A percentile compares a stretch with the other conserved stretches of the same genome.
phyloP scores from a whole-genome alignment of 1,140 invertebrate genomes.

The Amyelois transitella region DNA sequence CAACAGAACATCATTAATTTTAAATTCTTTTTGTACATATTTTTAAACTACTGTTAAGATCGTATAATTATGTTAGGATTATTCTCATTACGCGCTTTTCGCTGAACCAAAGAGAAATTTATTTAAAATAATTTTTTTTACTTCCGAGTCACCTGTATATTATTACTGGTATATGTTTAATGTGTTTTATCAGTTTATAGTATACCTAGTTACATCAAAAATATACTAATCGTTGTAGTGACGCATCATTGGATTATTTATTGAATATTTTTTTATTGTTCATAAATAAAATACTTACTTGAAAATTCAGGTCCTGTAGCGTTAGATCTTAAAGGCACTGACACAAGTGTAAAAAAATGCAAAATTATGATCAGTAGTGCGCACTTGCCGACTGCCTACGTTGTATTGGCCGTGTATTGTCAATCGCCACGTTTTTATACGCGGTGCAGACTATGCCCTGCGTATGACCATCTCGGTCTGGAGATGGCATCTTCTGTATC shows the following conservation, averaged over 20 bases:
- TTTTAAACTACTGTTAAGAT: no score
- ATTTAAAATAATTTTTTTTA: no score
- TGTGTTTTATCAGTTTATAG: no score
- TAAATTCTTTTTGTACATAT: no score
- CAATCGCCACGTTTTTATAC: slow-evolving; percentile 57
- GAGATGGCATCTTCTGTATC: slow-evolving; percentile 13
- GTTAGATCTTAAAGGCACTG: slow-evolving; percentile 41
- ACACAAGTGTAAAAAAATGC: slow-evolving; percentile 49
- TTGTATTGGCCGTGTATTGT: slow-evolving; percentile 59
- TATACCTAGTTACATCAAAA: neutral
- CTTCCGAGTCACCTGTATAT: no score
- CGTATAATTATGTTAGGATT: no score
- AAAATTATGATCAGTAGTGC: slow-evolving; percentile 38
- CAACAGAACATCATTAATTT: no score
- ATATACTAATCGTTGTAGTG: neutral
- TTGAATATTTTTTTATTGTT: neutral
- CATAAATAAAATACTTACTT: slow-evolving; percentile 40
- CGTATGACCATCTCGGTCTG: slow-evolving; percentile 24
- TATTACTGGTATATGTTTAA: no score
- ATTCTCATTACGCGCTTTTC: no score
- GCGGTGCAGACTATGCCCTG: slow-evolving; percentile 36
- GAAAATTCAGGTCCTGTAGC: slow-evolving; percentile 42
- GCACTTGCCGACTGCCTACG: slow-evolving; percentile 53
- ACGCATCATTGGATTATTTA: no score
- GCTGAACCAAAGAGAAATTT: no score